Evolutionary conservation across 2,888 invertebrate species (phyloP).

Genomic region (Callimorpha dominula): DNA sequence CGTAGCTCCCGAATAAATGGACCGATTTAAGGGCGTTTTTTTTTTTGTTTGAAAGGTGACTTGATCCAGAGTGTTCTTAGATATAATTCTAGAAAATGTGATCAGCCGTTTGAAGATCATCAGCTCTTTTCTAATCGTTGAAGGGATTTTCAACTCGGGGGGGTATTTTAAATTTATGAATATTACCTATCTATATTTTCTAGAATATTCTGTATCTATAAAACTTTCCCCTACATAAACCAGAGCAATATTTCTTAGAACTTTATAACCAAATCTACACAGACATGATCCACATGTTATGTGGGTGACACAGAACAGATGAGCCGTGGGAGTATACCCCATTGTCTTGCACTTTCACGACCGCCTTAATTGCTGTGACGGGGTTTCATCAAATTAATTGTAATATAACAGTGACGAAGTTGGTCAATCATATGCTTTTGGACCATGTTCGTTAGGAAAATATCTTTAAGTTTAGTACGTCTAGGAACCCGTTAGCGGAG

Average conservation of each 20-base stretch:
- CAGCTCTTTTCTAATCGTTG: too few relatives aligned
- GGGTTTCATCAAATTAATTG: slow-evolving; percentile 80
- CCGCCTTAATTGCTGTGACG: slow-evolving; percentile 80
- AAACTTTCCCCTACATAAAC: slow-evolving; percentile 8
- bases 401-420: slow-evolving; percentile 61
- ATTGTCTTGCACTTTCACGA: slow-evolving; percentile 82
- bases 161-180: too few relatives aligned
- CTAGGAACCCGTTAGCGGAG: slow-evolving; percentile 14
- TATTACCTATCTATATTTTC: too few relatives aligned
- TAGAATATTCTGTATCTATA: neutral
- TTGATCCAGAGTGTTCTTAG: too few relatives aligned
- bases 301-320: slow-evolving; percentile 73
- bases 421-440: slow-evolving; percentile 52
- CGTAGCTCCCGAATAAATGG: too few relatives aligned
- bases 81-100: too few relatives aligned
- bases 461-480: neutral
- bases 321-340: slow-evolving; percentile 73
- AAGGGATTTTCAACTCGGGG: too few relatives aligned
- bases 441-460: slow-evolving; percentile 24
- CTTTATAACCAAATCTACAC: slow-evolving; percentile 42
- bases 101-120: too few relatives aligned
- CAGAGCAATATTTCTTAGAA: slow-evolving; percentile 13
- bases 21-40: too few relatives aligned
- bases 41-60: too few relatives aligned
- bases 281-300: slow-evolving; percentile 75